Evolutionary conservation across 2,113 vertebrate species (phyloP), one percentile per base, ranked within the genome.

Genomic region (Pseudopodoces humilis): DNA sequence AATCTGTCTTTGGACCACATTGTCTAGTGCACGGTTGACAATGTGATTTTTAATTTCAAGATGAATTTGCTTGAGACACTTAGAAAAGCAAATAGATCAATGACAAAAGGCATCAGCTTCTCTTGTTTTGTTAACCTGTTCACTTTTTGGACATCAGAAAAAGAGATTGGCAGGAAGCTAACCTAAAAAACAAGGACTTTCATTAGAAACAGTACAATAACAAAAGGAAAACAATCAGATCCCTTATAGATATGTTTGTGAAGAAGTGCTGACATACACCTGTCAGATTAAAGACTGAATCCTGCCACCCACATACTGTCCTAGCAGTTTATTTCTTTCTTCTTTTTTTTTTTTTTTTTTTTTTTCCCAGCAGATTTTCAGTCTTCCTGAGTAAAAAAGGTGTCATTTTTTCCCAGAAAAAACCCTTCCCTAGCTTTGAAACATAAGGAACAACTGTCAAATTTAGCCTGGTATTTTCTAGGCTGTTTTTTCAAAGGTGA

Each of bases 381-480:
- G 6, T 67, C 39, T 88, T 47, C 76, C 70, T 74, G 59, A 83
- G 13, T 83, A 78, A 47, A 81, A 93, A 84, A 91, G 15, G 24
- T 86, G 62, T 55, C 25, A 77, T 65, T 47, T 63, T 86, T 35
- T 82, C 68, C 56, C 24, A 81, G 80, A 76, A 87, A 87, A 33
- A 91, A 63, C 15, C 22, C 60, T 88, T 89, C 20, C 9, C 19
- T 78, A 83, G 15, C 80, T 94, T 95, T 88, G 80, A 92, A 92
- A 92, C 19, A 11, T 46, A 56, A 44, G 74, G 68, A 63, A 97
- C 92, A 92, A 16, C 63, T 72, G 58, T 86, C 80, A 95, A 43
- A 92, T 87, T 87, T 94, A 71, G 46, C 63, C 31, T 76, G 41
- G 14, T 82, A 43, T 84, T 94, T 94, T 92, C 77, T 58, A 85